Evolutionary conservation across 2,888 invertebrate genomes (phyloP), one percentile per base, ranked within the genome.

Genomic region (Isotomurus palustris): DNA sequence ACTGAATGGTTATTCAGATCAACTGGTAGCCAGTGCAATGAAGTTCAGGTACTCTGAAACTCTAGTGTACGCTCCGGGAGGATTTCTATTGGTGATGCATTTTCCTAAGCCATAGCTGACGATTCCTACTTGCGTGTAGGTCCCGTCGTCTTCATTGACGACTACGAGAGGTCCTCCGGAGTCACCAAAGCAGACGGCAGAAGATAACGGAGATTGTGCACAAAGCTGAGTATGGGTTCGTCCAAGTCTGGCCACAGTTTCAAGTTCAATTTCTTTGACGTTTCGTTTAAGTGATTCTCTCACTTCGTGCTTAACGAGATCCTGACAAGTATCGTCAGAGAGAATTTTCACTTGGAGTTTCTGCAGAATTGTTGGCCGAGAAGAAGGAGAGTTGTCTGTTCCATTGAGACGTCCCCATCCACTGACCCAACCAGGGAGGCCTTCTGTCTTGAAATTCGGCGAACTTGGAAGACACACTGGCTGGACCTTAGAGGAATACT

Each of bases 21-120:
- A n/a, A n/a, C n/a, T 52, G 4, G 66, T 67, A 2, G 65, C 67
- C 36, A 69, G 41, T 0, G 67, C 36, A 21, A 69, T 67, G 36
- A 69, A 69, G 21, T 58, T 60, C 8, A 69, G 56, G 28, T 59
- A 69, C 32, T 67, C 67, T 8, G 63, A 57, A 8, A 69, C 56
- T 27, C 63, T 56, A 12, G 67, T 69, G 43, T 67, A 69, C 1
- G 69, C 67, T 1, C 64, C 64, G 6, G 69, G 69, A 12, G 62
- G 56, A 58, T 60, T 55, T 36, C 64, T 38, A 8, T 56, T 56
- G 4, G 62, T 59, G 29, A 61, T 56, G 44, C 69, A 69, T 41
- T 64, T 64, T 10, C n/a, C 67, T 60, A 24, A 67, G 27, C 2
- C 69, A 51, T 66, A 69, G 41, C 69, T 69, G 19, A 67, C 65